Evolutionary conservation across 2,113 vertebrate genomes (phyloP), one percentile per base, ranked within the genome.

Genomic region (Rhinogobius similis): DNA sequence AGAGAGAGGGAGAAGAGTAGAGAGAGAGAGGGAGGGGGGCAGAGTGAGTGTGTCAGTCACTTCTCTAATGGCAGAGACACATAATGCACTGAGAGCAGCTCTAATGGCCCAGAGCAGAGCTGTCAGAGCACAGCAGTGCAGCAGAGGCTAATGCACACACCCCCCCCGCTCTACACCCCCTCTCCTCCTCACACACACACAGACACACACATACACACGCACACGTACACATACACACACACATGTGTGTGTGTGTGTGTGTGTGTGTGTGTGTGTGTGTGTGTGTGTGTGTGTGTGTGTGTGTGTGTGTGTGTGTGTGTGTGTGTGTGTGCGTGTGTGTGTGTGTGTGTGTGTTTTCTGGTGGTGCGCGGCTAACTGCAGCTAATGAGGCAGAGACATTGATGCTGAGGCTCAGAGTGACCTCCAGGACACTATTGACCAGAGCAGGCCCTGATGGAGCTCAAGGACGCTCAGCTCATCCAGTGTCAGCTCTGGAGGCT

Each of bases 11-110:
- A 41, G 39, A 3, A 41, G 39, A 41, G 39, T 4, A 12, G 13
- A 12, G 39, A 41, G 39, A 3, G 32, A 12, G 39, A 12, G 39
- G 10, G 39, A 41, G 39, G 11, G 10, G 2, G 10, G 39, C 8
- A 41, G 1, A 12, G 39, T 2, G 11, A 12, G 10, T 6, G 48
- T 90, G 93, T 98, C 95, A 96, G 76, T 88, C 80, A 88, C 78
- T 82, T 73, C 79, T 87, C 68, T 98, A 97, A 98, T 96, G 86
- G 87, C 91, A 93, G 90, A 77, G 82, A 79, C 94, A 89, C 94
- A 96, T 95, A 96, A 95, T 96, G 93, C 91, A 92, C 89, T 93
- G 92, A 93, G 88, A 93, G 89, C 90, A 84, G 88, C 85, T 93
- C 90, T 93, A 95, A 97, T 95, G 92, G 94, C 93, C 92, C 72